A percentile compares a stretch with the other conserved stretches of the same genome.
These are phyloP conservation scores for Hypanus sabinus DNA, from an alignment of 2,113 vertebrate genomes.

Conservation along the genomic window DNA sequence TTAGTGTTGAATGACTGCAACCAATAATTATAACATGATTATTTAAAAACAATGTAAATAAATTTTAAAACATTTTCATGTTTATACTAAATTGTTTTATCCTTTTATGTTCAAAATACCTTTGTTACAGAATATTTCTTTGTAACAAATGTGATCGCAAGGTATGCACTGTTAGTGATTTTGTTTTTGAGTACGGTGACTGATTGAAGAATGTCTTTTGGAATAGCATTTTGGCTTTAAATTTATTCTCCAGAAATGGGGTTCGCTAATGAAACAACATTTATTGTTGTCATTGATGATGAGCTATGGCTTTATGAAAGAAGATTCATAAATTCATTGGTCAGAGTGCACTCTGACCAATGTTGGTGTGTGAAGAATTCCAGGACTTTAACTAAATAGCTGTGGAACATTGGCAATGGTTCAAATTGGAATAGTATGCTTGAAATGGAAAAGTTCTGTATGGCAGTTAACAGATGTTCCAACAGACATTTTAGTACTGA, in stretches of 20 bases:
- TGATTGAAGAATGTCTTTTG: not conserved
- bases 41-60: conserved; percentile 34
- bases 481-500: too few relatives aligned
- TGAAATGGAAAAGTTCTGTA: too few relatives aligned
- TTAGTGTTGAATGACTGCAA: conserved; percentile 27
- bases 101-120: not conserved
- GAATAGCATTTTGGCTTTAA: not conserved
- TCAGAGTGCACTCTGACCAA: not conserved
- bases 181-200: not conserved
- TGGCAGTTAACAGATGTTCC: too few relatives aligned
- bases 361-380: not conserved
- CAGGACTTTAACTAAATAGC: not conserved
- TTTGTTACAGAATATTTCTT: too few relatives aligned
- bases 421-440: not conserved
- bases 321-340: too few relatives aligned
- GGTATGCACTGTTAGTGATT: not conserved
- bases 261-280: not conserved
- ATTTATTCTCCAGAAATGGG: not conserved
- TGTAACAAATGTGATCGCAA: not conserved
- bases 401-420: too few relatives aligned
- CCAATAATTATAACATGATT: conserved; percentile 34
- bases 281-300: not conserved
- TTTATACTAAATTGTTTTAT: conserved; percentile 26
- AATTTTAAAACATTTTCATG: conserved; percentile 32
- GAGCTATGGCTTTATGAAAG: not conserved